These are phyloP conservation scores for Drosophila pruinosa DNA, from an alignment of 1,140 invertebrate genomes.

Conservation along the genomic window DNA sequence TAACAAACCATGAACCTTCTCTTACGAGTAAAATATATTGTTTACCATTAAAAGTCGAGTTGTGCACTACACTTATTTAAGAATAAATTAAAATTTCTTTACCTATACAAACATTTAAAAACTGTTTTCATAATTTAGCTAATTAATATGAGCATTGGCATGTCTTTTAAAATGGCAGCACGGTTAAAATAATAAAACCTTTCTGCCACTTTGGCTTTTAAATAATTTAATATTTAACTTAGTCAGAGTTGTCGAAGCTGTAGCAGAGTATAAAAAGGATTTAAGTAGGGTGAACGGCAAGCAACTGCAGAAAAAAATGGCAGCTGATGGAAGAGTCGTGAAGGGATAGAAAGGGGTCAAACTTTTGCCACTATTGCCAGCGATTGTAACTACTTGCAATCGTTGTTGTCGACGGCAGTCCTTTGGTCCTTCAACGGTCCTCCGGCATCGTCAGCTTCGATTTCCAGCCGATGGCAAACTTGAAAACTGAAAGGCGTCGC, in stretches of 20 bases:
- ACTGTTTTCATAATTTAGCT: too few relatives aligned
- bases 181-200: too few relatives aligned
- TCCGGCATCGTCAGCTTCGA: neutral
- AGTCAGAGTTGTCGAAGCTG: neutral
- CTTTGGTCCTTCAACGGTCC: neutral
- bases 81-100: too few relatives aligned
- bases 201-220: neutral
- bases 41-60: too few relatives aligned
- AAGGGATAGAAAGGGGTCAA: neutral
- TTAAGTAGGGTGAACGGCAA: slow-evolving; percentile 23
- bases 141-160: too few relatives aligned
- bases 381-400: slow-evolving; percentile 2
- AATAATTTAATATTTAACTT: neutral
- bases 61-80: too few relatives aligned
- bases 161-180: too few relatives aligned
- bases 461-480: slow-evolving; percentile 14
- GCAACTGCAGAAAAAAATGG: slow-evolving; percentile 2
- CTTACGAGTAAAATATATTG: too few relatives aligned
- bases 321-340: neutral
- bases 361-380: slow-evolving; percentile 20
- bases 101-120: too few relatives aligned
- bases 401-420: neutral
- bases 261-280: slow-evolving; percentile 16
- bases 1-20: too few relatives aligned
- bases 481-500: slow-evolving; percentile 27